phyloP scores from a whole-genome alignment of 2,113 vertebrate genomes.

The Leptodactylus fuscus region DNA sequence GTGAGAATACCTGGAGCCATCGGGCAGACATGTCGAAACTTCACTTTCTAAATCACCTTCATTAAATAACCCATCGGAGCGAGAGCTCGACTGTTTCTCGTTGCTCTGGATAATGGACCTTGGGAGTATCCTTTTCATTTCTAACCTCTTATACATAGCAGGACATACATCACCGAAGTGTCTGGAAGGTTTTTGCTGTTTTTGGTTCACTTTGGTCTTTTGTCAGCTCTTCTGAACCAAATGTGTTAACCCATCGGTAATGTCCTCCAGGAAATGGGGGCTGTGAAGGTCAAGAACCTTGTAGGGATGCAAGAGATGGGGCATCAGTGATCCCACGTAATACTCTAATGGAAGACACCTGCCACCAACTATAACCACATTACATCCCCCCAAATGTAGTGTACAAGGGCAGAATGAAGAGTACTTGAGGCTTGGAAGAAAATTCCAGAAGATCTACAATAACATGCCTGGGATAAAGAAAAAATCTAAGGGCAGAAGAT shows the following conservation, averaged over 20 bases:
- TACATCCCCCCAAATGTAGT: too few relatives aligned
- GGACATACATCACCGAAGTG: not conserved
- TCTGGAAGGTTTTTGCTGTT: not conserved
- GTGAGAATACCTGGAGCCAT: not conserved
- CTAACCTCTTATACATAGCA: not conserved
- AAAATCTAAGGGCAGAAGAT: too few relatives aligned
- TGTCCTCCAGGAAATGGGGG: not conserved
- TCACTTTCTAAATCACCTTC: slow-evolving; percentile 51
- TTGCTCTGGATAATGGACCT: slow-evolving; percentile 4
- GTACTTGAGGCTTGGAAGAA: too few relatives aligned
- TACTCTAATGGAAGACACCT: not conserved
- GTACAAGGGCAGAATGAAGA: too few relatives aligned
- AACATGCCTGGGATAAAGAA: too few relatives aligned
- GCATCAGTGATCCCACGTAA: too few relatives aligned
- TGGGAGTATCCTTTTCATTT: not conserved
- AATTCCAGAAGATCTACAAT: too few relatives aligned
- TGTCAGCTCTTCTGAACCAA: slow-evolving; percentile 1
- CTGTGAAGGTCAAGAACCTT: too few relatives aligned
- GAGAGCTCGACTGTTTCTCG: not conserved
- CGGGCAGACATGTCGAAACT: not conserved
- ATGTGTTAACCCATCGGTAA: not conserved
- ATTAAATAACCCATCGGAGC: slow-evolving; percentile 27
- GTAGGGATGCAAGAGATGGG: too few relatives aligned
- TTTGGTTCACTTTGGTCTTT: not conserved
- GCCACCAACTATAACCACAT: too few relatives aligned